Conservation (phyloP, 2,113 vertebrate genomes). For the Phaethornis superciliosus region DNA sequence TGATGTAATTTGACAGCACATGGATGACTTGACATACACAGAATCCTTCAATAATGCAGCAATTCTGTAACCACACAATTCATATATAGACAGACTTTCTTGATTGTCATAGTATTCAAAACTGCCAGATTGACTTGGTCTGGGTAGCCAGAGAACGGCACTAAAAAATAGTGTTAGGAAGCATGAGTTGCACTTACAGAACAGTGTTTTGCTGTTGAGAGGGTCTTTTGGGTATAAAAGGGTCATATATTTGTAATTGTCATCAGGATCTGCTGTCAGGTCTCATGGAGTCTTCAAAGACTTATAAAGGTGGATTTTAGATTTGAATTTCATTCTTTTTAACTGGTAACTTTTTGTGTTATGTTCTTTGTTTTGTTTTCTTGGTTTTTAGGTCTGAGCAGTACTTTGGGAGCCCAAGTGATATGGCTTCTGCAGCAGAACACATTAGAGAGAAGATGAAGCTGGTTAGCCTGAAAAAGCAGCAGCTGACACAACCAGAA, state of each 20-base stretch:
- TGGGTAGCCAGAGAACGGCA: neutral
- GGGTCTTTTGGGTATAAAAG: neutral
- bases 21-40: neutral
- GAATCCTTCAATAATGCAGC: neutral
- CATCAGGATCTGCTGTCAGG: neutral
- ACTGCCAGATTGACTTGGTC: neutral
- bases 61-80: neutral
- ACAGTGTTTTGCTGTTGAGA: neutral
- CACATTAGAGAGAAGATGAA: slow-evolving; percentile 93
- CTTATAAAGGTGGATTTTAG: neutral
- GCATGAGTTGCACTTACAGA: neutral
- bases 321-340: neutral
- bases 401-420: slow-evolving; percentile 92
- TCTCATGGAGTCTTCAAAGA: neutral
- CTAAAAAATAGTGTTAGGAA: neutral
- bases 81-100: neutral
- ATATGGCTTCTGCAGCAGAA: slow-evolving; percentile 92
- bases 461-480: slow-evolving; percentile 89
- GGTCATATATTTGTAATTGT: neutral
- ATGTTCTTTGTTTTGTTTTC: neutral
- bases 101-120: neutral
- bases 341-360: neutral
- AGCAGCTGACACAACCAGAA: slow-evolving; percentile 83
- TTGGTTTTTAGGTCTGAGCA: slow-evolving; percentile 87
- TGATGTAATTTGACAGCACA: neutral